Evolutionary conservation across 2,113 vertebrate species (phyloP).

Genomic region (Haemorhous mexicanus): DNA sequence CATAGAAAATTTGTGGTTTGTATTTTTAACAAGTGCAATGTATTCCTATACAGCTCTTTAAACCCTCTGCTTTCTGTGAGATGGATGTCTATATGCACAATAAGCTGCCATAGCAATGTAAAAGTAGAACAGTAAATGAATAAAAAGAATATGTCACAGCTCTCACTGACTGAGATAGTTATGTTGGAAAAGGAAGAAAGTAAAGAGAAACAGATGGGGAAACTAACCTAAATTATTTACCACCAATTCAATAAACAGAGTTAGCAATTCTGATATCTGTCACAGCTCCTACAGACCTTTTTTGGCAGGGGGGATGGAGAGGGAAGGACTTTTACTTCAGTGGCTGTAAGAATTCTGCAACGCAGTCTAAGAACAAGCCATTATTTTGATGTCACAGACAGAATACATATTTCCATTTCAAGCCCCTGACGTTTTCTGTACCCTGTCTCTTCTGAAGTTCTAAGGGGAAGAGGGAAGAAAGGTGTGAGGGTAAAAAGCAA

Average conservation of each 20-base stretch:
- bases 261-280: neutral
- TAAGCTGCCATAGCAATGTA: neutral
- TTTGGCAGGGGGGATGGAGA: neutral
- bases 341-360: neutral
- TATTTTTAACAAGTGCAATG: neutral
- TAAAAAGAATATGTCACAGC: constrained; percentile 17
- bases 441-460: neutral
- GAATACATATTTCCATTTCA: neutral
- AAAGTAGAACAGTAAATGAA: constrained; percentile 30
- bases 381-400: neutral
- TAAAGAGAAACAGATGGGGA: neutral
- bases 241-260: neutral
- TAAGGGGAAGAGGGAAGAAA: neutral
- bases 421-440: neutral
- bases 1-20: neutral
- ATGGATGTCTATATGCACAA: neutral
- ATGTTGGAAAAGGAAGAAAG: neutral
- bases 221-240: neutral
- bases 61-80: neutral
- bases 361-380: neutral
- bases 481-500: neutral
- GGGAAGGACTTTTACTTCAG: neutral
- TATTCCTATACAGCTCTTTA: neutral
- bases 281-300: neutral
- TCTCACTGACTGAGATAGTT: constrained; percentile 7